Conservation (phyloP, 1,140 invertebrate species). For the Pseudachorutes palmiensis region DNA sequence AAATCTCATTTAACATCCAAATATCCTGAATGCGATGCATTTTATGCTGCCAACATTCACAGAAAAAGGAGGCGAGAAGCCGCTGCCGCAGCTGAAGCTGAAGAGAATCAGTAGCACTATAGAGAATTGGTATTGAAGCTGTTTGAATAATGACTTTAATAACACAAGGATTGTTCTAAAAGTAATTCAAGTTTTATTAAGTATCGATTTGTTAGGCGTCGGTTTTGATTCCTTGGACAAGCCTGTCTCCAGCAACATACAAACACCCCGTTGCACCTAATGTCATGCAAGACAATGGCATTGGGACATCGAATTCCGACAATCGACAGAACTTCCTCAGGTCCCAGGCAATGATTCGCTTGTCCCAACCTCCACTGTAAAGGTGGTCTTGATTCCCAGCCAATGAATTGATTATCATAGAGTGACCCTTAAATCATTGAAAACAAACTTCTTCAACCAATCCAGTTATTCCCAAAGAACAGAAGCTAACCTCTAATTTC, state of each 20-base stretch:
- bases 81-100: background rate
- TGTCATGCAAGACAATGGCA: background rate
- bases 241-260: background rate
- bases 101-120: background rate
- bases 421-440: background rate
- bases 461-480: background rate
- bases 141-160: too few relatives aligned
- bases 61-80: slow-evolving; percentile 7
- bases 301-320: background rate
- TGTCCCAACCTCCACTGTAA: slow-evolving; percentile 14
- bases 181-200: too few relatives aligned
- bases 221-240: background rate
- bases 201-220: too few relatives aligned
- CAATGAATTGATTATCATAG: slow-evolving; percentile 12
- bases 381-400: background rate
- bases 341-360: slow-evolving; percentile 2
- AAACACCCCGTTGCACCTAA: background rate
- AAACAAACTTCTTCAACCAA: background rate
- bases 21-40: slow-evolving; percentile 54
- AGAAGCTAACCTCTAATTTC: background rate
- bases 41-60: background rate
- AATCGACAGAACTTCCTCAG: background rate
- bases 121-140: too few relatives aligned
- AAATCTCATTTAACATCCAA: slow-evolving; percentile 65
- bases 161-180: too few relatives aligned